A percentile compares a stretch with the other conserved stretches of the same genome.
Evolutionary conservation across 2,797 vertebrate genomes (phyloP).

Genomic region (Pangasius mekongensis): DNA sequence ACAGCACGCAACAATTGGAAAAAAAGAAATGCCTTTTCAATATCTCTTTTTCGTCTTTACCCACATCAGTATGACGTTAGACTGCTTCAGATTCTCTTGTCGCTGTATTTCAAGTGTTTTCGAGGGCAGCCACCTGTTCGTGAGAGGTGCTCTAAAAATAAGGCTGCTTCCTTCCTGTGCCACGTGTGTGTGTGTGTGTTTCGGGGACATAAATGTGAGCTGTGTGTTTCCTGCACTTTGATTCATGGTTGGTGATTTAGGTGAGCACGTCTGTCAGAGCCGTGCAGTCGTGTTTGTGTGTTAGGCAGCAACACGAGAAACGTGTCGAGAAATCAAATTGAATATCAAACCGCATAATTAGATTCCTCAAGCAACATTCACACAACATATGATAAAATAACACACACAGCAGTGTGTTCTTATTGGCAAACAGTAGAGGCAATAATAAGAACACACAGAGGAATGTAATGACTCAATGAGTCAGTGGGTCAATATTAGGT

Average conservation of each 20-base stretch:
- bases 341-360: not conserved
- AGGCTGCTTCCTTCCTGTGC: conserved; percentile 43
- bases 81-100: conserved; percentile 21
- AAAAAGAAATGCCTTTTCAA: not conserved
- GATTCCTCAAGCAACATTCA: not conserved
- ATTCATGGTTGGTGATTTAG: conserved; percentile 16
- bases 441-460: not conserved
- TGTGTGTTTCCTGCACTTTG: conserved; percentile 44
- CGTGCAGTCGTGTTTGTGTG: not conserved
- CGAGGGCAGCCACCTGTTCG: conserved; percentile 15
- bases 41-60: not conserved
- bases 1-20: not conserved
- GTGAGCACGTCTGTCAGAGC: not conserved
- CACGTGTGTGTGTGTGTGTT: not conserved
- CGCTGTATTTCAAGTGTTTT: conserved; percentile 9
- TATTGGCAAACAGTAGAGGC: not conserved
- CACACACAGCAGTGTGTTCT: not conserved
- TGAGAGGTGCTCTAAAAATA: conserved; percentile 27
- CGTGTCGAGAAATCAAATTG: not conserved
- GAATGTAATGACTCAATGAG: not conserved
- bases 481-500: not conserved
- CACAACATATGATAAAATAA: not conserved
- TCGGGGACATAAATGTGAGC: conserved; percentile 12
- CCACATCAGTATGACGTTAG: not conserved
- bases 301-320: not conserved